Conservation (phyloP, 1,140 invertebrate species). For the Episyrphus balteatus region DNA sequence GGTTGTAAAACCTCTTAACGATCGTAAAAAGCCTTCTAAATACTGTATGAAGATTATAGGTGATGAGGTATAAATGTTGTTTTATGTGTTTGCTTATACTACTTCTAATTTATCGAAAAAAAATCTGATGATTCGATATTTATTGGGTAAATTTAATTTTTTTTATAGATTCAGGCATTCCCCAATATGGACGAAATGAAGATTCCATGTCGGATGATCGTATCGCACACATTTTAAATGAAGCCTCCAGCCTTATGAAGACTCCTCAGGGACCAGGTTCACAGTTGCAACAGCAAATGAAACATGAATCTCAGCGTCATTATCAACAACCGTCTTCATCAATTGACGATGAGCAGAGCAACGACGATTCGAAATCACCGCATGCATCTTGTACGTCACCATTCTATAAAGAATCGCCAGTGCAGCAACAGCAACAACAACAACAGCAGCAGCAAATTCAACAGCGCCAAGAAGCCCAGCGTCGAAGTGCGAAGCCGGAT, state of each 20-base stretch:
- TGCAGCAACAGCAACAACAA: slow-evolving; percentile 18
- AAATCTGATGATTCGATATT: background rate
- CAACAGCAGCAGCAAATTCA: slow-evolving; percentile 15
- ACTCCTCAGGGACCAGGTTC: slow-evolving; percentile 30
- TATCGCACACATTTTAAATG: slow-evolving; percentile 85
- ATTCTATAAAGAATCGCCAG: slow-evolving; percentile 50
- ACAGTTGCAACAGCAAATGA: slow-evolving; percentile 9
- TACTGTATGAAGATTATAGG: background rate
- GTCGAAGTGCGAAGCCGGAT: slow-evolving; percentile 76
- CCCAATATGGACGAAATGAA: slow-evolving; percentile 57
- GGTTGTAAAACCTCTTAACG: background rate
- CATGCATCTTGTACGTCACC: slow-evolving; percentile 61
- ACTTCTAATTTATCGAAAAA: background rate
- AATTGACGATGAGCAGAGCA: slow-evolving; percentile 54
- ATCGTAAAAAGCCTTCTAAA: background rate
- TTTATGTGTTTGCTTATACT: background rate
- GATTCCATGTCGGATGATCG: slow-evolving; percentile 84
- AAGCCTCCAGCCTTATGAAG: slow-evolving; percentile 68
- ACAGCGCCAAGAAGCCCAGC: slow-evolving; percentile 33
- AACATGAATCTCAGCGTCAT: slow-evolving; percentile 5
- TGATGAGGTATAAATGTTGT: background rate
- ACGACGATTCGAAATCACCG: slow-evolving; percentile 73
- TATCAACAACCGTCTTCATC: slow-evolving; percentile 11
- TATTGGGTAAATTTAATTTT: background rate
- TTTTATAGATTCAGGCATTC: slow-evolving; percentile 46